Evolutionary conservation across 2,888 invertebrate genomes (phyloP).

Genomic region (Phrixothrix hirtus): DNA sequence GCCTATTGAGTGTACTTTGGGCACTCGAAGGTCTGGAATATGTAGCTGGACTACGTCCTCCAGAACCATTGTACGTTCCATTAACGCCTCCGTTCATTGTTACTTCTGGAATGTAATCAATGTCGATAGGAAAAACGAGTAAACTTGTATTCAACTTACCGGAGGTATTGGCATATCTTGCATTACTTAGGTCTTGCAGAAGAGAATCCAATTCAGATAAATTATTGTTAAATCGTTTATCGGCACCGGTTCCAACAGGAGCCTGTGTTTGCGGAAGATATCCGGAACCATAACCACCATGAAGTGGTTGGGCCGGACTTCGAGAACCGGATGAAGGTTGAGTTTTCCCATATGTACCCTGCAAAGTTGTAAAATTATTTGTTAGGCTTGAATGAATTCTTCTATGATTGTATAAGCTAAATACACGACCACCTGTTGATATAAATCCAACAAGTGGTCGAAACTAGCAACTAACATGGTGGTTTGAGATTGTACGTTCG

Average conservation of each 20-base stretch:
- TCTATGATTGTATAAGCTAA: too few relatives aligned
- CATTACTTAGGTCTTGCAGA: conserved; percentile 87
- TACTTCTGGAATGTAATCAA: conserved; percentile 22
- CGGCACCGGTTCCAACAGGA: conserved; percentile 45
- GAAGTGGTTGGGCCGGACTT: conserved; percentile 15
- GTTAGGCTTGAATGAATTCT: too few relatives aligned
- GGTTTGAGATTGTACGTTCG: conserved; percentile 3
- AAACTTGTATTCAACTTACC: too few relatives aligned
- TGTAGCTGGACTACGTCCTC: conserved; percentile 50
- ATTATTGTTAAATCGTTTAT: conserved; percentile 67
- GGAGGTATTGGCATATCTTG: conserved; percentile 46
- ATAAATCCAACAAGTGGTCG: conserved; percentile 46
- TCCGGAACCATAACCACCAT: conserved; percentile 31
- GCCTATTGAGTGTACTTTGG: conserved; percentile 61
- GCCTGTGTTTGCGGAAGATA: conserved; percentile 38
- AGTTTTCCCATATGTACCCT: conserved; percentile 53
- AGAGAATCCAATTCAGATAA: conserved; percentile 89
- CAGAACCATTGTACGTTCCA: conserved; percentile 46
- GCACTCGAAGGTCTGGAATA: conserved; percentile 52
- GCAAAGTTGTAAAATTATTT: too few relatives aligned
- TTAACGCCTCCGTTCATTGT: conserved; percentile 50
- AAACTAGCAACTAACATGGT: conserved; percentile 20
- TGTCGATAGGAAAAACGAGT: too few relatives aligned
- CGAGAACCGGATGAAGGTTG: conserved; percentile 32
- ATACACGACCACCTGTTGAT: conserved; percentile 44